phyloP scores from a whole-genome alignment of 1,140 invertebrate genomes.

The Lethrus apterus region DNA sequence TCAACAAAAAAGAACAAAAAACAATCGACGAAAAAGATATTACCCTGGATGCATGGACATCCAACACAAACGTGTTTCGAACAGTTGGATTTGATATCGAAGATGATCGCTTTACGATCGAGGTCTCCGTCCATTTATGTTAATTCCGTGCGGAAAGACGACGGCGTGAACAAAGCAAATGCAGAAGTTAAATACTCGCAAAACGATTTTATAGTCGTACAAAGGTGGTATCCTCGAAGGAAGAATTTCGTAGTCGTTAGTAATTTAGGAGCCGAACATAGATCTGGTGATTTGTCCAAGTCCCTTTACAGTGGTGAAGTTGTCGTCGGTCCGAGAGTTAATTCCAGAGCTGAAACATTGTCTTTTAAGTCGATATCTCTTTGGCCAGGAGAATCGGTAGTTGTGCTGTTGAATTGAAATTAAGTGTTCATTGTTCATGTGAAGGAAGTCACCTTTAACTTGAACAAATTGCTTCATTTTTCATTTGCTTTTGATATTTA shows the following conservation, averaged over 20 bases:
- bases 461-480: no score
- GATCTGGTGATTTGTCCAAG: conserved; percentile 60
- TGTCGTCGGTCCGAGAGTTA: conserved; percentile 51
- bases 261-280: conserved; percentile 53
- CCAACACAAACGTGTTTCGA: conserved; percentile 41
- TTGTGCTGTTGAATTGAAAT: conserved; percentile 31
- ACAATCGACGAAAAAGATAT: conserved; percentile 31
- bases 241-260: conserved; percentile 65
- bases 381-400: conserved; percentile 40
- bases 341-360: conserved; percentile 51
- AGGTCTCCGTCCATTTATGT: conserved; percentile 62
- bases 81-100: conserved; percentile 44
- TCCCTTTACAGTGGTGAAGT: conserved; percentile 69
- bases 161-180: conserved; percentile 53
- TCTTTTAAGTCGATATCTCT: conserved; percentile 57
- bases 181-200: conserved; percentile 55
- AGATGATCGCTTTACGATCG: conserved; percentile 50
- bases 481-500: no score
- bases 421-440: background rate
- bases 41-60: conserved; percentile 53
- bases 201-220: conserved; percentile 59
- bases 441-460: no score
- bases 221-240: conserved; percentile 67
- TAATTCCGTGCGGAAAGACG: conserved; percentile 56
- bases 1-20: no score